Evolutionary conservation across 2,888 invertebrate genomes (phyloP).

Genomic region (Stegana nigrithorax): DNA sequence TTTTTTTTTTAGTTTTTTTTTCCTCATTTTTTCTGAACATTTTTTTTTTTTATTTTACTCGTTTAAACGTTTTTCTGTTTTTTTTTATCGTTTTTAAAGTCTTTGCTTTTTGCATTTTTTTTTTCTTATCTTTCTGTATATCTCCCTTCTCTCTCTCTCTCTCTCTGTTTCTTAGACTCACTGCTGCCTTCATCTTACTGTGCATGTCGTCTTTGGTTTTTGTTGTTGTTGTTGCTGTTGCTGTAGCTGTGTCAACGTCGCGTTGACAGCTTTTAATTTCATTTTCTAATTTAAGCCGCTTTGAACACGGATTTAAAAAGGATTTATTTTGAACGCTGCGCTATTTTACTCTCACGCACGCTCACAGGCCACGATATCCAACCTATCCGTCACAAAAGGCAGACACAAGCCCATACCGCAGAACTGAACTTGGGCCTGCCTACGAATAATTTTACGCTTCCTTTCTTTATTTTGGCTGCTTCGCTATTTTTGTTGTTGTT

Average conservation of each 20-base stretch:
- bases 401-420: background rate
- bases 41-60: too few relatives aligned
- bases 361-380: background rate
- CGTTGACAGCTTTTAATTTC: conserved; percentile 17
- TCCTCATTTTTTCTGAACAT: background rate
- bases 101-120: too few relatives aligned
- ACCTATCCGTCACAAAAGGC: background rate
- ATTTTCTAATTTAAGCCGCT: conserved; percentile 24
- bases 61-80: background rate
- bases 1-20: background rate
- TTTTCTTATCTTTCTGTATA: too few relatives aligned
- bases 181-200: too few relatives aligned
- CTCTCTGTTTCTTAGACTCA: too few relatives aligned
- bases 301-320: conserved; percentile 15
- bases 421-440: too few relatives aligned
- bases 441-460: background rate
- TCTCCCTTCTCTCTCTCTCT: too few relatives aligned
- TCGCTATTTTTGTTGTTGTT: background rate
- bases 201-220: too few relatives aligned
- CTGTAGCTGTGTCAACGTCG: background rate
- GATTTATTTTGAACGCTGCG: conserved; percentile 8
- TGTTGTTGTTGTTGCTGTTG: background rate
- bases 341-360: background rate
- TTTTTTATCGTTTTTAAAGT: background rate
- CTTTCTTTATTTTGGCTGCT: background rate